phyloP scores from a whole-genome alignment of 2,888 invertebrate species.

The Spialia ferax region DNA sequence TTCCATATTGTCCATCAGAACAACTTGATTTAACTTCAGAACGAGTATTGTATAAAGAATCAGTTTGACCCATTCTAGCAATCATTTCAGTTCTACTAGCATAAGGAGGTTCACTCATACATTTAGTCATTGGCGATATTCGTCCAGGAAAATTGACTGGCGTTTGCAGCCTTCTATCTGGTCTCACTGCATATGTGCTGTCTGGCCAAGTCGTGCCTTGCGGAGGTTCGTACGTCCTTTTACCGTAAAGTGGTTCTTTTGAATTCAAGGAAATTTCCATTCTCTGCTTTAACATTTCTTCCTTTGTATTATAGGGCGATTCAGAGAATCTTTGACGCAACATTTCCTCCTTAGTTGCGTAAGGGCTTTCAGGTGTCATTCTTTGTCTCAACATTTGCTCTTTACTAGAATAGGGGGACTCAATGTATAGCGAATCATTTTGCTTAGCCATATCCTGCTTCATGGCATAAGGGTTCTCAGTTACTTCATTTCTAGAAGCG shows the following conservation, averaged over 20 bases:
- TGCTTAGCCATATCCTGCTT: conserved; percentile 63
- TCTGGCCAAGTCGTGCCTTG: conserved; percentile 76
- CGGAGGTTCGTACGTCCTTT: conserved; percentile 80
- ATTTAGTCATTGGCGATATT: conserved; percentile 76
- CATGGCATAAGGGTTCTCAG: conserved; percentile 54
- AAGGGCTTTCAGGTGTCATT: conserved; percentile 74
- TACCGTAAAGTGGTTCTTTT: conserved; percentile 76
- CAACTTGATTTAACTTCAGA: conserved; percentile 78
- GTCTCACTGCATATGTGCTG: conserved; percentile 71
- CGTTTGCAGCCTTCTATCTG: conserved; percentile 77
- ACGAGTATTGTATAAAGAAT: conserved; percentile 69
- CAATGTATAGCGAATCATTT: conserved; percentile 69
- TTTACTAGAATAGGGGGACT: conserved; percentile 80
- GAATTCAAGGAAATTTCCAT: conserved; percentile 62
- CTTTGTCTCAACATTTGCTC: conserved; percentile 77
- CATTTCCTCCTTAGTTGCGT: conserved; percentile 83
- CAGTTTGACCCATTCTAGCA: conserved; percentile 69
- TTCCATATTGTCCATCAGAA: conserved; percentile 72
- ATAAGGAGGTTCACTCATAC: conserved; percentile 82
- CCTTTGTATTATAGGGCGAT: conserved; percentile 82
- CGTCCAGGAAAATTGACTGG: conserved; percentile 73
- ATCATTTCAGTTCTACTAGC: conserved; percentile 79
- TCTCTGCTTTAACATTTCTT: conserved; percentile 80
- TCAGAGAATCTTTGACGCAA: conserved; percentile 81
- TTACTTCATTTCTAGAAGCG: conserved; percentile 52